A percentile compares a stretch with the other conserved stretches of the same genome.
Evolutionary conservation across 1,140 invertebrate genomes (phyloP).

Genomic region (Brachionus calyciflorus): DNA sequence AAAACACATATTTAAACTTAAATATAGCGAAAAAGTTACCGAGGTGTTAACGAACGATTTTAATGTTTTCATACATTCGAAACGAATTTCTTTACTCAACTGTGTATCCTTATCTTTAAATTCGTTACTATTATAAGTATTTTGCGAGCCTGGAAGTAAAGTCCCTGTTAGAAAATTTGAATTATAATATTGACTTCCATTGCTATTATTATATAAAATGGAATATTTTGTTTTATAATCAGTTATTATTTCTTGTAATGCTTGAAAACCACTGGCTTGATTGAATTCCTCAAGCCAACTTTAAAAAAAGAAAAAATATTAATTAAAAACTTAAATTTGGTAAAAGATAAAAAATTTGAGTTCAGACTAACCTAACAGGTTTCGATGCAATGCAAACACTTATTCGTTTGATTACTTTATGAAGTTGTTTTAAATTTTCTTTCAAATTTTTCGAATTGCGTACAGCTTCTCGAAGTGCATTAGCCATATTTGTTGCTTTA

Average conservation of each 20-base stretch:
- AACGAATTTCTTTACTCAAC: slow-evolving; percentile 26
- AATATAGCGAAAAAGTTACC: not conserved
- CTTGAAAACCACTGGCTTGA: not conserved
- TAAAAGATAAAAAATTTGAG: not conserved
- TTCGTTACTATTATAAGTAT: not conserved
- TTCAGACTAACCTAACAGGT: slow-evolving; percentile 24
- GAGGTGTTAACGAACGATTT: slow-evolving; percentile 30
- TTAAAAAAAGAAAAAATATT: not conserved
- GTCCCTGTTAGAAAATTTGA: not conserved
- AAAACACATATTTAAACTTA: too few relatives aligned
- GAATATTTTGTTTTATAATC: slow-evolving; percentile 29
- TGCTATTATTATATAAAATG: not conserved
- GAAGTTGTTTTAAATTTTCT: slow-evolving; percentile 32
- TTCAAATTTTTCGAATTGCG: slow-evolving; percentile 23
- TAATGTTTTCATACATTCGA: slow-evolving; percentile 30
- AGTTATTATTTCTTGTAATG: not conserved
- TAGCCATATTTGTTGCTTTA: slow-evolving; percentile 27
- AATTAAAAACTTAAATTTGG: not conserved
- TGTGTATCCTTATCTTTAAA: slow-evolving; percentile 41
- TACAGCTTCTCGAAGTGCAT: not conserved
- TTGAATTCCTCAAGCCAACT: slow-evolving; percentile 41
- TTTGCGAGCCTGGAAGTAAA: not conserved
- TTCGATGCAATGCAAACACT: slow-evolving; percentile 35
- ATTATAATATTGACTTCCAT: slow-evolving; percentile 9
- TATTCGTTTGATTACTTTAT: slow-evolving; percentile 33